A percentile compares a stretch with the other conserved stretches of the same genome.
Conservation (phyloP, 2,113 vertebrate genomes). For the Brachyhypopomus gauderio region DNA sequence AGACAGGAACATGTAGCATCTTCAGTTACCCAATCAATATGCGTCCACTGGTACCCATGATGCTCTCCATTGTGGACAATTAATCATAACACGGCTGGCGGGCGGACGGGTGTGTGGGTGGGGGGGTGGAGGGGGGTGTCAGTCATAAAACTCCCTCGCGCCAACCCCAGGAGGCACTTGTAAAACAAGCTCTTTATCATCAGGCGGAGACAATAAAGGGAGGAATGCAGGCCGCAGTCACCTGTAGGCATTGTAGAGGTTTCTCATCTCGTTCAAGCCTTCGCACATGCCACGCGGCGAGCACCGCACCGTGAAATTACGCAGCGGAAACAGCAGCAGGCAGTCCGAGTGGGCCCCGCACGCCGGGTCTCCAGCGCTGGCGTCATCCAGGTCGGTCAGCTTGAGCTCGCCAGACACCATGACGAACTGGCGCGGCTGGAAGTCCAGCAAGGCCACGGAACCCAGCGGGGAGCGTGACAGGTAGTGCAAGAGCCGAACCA, state of each 20-base stretch:
- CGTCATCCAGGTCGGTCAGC: conserved; percentile 89
- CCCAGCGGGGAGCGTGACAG: conserved; percentile 86
- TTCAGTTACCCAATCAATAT: conserved; percentile 13
- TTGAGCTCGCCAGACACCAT: conserved; percentile 85
- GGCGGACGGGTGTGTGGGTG: background rate
- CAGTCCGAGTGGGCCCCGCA: conserved; percentile 80
- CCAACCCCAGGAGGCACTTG: conserved; percentile 4
- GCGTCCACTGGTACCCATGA: conserved; percentile 7
- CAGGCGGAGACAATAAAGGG: conserved; percentile 26
- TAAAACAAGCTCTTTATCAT: conserved; percentile 35
- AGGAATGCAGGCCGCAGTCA: conserved; percentile 55
- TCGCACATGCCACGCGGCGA: conserved; percentile 71
- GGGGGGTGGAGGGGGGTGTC: background rate
- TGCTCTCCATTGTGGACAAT: conserved; percentile 12
- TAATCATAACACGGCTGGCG: conserved; percentile 35
- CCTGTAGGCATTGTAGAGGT: conserved; percentile 91
- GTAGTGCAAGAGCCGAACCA: conserved; percentile 85
- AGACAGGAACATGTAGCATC: background rate
- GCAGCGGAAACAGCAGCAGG: conserved; percentile 79
- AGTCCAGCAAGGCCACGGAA: conserved; percentile 88
- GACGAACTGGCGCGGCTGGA: conserved; percentile 91
- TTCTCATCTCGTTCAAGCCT: conserved; percentile 85
- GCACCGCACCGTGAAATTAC: conserved; percentile 80
- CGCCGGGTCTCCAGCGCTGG: conserved; percentile 74
- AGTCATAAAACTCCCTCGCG: conserved; percentile 3